These are phyloP conservation scores for Acanthacorydalis orientalis DNA, from an alignment of 2,888 invertebrate genomes.

Conservation along the genomic window DNA sequence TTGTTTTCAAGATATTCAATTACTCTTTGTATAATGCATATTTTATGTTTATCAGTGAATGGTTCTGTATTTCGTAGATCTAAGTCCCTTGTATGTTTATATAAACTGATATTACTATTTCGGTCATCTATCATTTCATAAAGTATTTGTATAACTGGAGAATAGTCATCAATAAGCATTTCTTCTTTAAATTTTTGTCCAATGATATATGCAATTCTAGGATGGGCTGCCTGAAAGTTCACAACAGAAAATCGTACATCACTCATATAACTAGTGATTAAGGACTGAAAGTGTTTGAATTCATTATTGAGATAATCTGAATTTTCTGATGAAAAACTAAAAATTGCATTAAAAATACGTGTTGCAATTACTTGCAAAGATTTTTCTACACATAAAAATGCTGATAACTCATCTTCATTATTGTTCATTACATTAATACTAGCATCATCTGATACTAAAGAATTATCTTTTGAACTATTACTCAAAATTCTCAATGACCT, in stretches of 20 bases:
- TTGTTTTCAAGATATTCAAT: slow-evolving; percentile 15
- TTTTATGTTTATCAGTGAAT: slow-evolving; percentile 4
- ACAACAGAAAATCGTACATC: slow-evolving; percentile 43
- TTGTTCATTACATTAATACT: background rate
- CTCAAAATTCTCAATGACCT: slow-evolving; percentile 34
- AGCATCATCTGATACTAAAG: no score
- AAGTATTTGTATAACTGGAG: no score
- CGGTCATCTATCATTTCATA: background rate
- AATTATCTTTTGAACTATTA: slow-evolving; percentile 15
- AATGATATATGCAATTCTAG: slow-evolving; percentile 43
- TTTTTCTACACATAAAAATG: slow-evolving; percentile 40
- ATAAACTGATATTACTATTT: background rate
- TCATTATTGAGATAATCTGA: slow-evolving; percentile 43
- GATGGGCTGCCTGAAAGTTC: slow-evolving; percentile 47
- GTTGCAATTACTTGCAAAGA: slow-evolving; percentile 50
- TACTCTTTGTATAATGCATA: slow-evolving; percentile 6
- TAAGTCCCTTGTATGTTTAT: no score
- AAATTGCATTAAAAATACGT: slow-evolving; percentile 42
- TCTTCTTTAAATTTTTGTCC: slow-evolving; percentile 34
- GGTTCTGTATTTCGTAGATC: background rate
- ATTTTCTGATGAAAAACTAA: slow-evolving; percentile 36
- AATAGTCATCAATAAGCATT: background rate
- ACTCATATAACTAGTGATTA: slow-evolving; percentile 50
- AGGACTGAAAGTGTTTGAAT: slow-evolving; percentile 48
- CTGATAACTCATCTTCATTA: slow-evolving; percentile 14